phyloP scores from a whole-genome alignment of 1,140 invertebrate species.

The Drosophila truncata region DNA sequence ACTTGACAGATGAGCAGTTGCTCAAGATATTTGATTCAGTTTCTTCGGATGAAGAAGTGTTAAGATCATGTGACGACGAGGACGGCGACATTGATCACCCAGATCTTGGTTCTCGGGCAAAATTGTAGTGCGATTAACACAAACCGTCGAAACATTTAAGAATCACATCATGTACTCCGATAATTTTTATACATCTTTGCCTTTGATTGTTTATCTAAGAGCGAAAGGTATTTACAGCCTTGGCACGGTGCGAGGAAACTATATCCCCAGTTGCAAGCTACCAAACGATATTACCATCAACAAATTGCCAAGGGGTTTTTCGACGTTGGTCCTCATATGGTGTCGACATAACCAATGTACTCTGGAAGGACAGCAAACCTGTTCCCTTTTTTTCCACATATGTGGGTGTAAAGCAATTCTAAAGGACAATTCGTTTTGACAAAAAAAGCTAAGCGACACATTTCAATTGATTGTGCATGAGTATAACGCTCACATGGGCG shows the following conservation, averaged over 20 bases:
- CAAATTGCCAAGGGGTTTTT: constrained; percentile 21
- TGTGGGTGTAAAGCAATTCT: too few species aligned
- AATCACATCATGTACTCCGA: constrained; percentile 12
- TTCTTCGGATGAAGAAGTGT: too few species aligned
- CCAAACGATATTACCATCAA: constrained; percentile 12
- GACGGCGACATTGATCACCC: too few species aligned
- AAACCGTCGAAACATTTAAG: not conserved
- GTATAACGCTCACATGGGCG: constrained; percentile 77
- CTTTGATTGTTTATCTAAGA: constrained; percentile 12
- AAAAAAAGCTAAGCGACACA: too few species aligned
- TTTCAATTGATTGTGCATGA: constrained; percentile 24
- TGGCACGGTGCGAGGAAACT: constrained; percentile 8
- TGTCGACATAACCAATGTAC: too few species aligned
- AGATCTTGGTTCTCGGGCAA: constrained; percentile 13
- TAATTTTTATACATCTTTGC: constrained; percentile 21
- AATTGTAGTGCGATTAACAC: constrained; percentile 16
- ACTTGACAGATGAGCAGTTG: too few species aligned
- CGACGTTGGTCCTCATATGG: not conserved
- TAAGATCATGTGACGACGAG: too few species aligned
- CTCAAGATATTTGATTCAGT: too few species aligned
- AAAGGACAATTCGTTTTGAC: too few species aligned
- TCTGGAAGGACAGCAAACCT: too few species aligned
- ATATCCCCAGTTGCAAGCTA: constrained; percentile 13
- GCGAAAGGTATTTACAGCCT: constrained; percentile 16
- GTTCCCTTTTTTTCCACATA: too few species aligned